Percentiles rank a stretch among this genome's conserved stretches.
phyloP scores from a whole-genome alignment of 1,140 invertebrate genomes.

The Pseudomyrmex flavicornis region DNA sequence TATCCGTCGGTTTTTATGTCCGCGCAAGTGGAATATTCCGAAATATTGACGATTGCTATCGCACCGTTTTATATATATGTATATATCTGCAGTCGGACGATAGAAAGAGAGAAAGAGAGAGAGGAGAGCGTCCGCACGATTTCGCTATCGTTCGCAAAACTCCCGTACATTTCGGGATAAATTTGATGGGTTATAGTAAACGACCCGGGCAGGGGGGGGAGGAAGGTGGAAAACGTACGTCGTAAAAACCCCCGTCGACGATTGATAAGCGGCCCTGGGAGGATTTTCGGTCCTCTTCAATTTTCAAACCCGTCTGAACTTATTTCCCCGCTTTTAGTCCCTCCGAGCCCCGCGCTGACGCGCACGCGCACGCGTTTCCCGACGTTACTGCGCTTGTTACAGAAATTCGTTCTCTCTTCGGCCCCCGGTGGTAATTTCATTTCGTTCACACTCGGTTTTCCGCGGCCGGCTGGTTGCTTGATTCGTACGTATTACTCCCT shows the following conservation, averaged over 20 bases:
- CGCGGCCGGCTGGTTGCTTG: conserved; percentile 65
- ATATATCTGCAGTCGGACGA: too few species aligned
- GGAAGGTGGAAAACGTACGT: background rate
- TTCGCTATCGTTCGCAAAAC: conserved; percentile 50
- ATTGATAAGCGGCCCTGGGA: conserved; percentile 65
- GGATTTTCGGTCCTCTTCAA: conserved; percentile 54
- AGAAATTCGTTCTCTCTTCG: conserved; percentile 69
- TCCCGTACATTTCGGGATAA: conserved; percentile 49
- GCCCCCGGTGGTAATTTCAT: conserved; percentile 74
- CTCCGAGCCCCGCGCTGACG: background rate
- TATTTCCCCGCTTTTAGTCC: conserved; percentile 52
- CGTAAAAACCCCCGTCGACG: conserved; percentile 19
- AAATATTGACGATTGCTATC: conserved; percentile 57
- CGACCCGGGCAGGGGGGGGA: background rate
- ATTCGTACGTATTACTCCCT: conserved; percentile 76
- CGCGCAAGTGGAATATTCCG: conserved; percentile 34
- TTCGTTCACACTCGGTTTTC: conserved; percentile 72
- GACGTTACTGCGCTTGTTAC: conserved; percentile 37
- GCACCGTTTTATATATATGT: conserved; percentile 10
- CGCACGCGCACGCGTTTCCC: background rate
- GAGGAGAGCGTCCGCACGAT: conserved; percentile 18
- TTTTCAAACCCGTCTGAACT: conserved; percentile 63
- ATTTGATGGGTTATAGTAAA: conserved; percentile 38
- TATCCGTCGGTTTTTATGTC: conserved; percentile 39
- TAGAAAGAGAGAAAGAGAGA: too few species aligned